phyloP scores from a whole-genome alignment of 2,888 invertebrate species.

The Idaea straminata region DNA sequence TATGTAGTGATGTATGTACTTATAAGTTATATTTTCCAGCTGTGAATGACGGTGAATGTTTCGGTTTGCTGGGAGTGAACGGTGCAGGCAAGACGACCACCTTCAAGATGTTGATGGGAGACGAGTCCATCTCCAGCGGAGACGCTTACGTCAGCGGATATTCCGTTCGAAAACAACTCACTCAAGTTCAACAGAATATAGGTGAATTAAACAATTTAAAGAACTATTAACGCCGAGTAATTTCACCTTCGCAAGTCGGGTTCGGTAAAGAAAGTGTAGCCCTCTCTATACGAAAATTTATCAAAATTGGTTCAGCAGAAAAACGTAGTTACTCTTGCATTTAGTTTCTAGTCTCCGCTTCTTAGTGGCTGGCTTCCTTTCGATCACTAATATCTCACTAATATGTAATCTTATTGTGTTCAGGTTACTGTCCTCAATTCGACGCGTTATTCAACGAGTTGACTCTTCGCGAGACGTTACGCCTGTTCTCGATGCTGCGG shows the following conservation, averaged over 20 bases:
- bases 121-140: conserved; percentile 10
- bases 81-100: conserved; percentile 15
- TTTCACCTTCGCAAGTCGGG: no score
- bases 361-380: no score
- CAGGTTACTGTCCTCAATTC: conserved; percentile 88
- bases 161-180: conserved; percentile 73
- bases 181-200: conserved; percentile 80
- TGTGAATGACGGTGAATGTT: conserved; percentile 70
- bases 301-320: no score
- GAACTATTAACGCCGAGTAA: not conserved
- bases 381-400: not conserved
- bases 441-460: conserved; percentile 86
- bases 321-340: no score
- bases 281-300: no score
- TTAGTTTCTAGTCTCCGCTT: no score
- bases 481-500: conserved; percentile 83
- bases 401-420: conserved; percentile 5
- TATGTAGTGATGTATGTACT: no score
- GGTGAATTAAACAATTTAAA: conserved; percentile 49
- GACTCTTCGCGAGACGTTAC: conserved; percentile 84
- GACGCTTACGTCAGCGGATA: conserved; percentile 8
- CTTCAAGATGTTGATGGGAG: conserved; percentile 8
- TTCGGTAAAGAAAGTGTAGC: no score
- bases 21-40: conserved; percentile 55
- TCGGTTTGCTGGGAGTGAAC: conserved; percentile 15